Conservation (phyloP, 2,888 invertebrate genomes). For the Trachelus stipa region DNA sequence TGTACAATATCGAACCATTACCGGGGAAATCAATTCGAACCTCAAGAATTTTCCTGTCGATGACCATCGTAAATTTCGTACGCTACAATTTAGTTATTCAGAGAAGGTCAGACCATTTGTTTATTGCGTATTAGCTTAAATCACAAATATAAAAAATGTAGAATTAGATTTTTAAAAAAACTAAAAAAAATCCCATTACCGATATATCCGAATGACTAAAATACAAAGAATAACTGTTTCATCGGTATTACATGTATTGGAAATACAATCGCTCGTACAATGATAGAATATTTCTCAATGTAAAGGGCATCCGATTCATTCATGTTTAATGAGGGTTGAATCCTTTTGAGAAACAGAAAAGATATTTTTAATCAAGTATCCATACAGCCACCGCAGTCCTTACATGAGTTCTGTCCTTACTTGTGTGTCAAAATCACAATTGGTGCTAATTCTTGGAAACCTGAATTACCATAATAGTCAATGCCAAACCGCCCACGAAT, state of each 20-base stretch:
- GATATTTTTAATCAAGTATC: not conserved
- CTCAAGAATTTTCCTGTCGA: not conserved
- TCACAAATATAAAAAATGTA: not conserved
- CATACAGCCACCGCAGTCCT: not conserved
- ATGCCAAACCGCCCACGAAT: not conserved
- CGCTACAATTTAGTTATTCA: not conserved
- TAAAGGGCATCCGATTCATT: too few species aligned
- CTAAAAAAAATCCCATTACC: not conserved
- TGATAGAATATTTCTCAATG: not conserved
- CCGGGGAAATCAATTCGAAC: not conserved
- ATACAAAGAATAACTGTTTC: not conserved
- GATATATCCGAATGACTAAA: not conserved
- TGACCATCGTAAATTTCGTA: not conserved
- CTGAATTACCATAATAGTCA: not conserved
- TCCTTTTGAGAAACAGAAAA: not conserved
- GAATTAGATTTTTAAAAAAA: not conserved
- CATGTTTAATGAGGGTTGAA: not conserved
- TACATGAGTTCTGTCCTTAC: not conserved
- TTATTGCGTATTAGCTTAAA: not conserved
- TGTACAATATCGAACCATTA: not conserved
- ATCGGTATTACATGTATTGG: not conserved
- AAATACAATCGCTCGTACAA: not conserved
- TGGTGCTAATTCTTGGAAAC: not conserved
- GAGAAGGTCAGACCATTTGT: not conserved
- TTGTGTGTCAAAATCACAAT: not conserved